Percentiles rank a stretch among this genome's conserved stretches.
phyloP scores from a whole-genome alignment of 2,113 vertebrate species.

The Hydrolagus affinis region DNA sequence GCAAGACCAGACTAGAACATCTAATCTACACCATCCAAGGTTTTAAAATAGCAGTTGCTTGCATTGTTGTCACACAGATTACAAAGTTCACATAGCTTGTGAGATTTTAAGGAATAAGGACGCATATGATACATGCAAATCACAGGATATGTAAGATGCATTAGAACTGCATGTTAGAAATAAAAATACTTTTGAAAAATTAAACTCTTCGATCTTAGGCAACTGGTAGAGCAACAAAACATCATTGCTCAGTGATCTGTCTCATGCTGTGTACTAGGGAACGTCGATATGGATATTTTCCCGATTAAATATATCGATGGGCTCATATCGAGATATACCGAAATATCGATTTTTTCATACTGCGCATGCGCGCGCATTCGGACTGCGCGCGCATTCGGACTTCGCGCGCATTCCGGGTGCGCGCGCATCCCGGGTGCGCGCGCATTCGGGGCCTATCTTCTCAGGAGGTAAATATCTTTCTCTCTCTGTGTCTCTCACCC shows the following conservation, averaged over 20 bases:
- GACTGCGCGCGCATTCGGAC: too few relatives aligned
- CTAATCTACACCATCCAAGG: background rate
- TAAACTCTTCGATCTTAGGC: background rate
- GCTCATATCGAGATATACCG: too few relatives aligned
- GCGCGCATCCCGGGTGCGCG: too few relatives aligned
- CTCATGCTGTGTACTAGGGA: background rate
- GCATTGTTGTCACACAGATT: too few relatives aligned
- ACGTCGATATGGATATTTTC: too few relatives aligned
- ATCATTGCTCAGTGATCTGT: background rate
- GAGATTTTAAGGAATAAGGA: background rate
- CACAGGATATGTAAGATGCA: background rate
- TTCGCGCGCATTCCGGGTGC: too few relatives aligned
- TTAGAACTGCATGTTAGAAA: background rate
- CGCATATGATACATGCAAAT: background rate
- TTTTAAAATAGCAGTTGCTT: background rate
- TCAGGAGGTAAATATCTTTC: too few relatives aligned
- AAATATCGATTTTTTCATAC: too few relatives aligned
- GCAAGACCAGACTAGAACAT: background rate
- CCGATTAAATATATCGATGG: too few relatives aligned
- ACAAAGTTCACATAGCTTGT: background rate
- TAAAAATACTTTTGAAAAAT: background rate
- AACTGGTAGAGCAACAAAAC: background rate
- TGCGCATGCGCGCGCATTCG: too few relatives aligned
- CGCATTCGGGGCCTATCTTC: too few relatives aligned
- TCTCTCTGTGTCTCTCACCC: too few relatives aligned